Evolutionary conservation across 1,140 invertebrate genomes (phyloP).

Genomic region (Oreohelix idahoensis): DNA sequence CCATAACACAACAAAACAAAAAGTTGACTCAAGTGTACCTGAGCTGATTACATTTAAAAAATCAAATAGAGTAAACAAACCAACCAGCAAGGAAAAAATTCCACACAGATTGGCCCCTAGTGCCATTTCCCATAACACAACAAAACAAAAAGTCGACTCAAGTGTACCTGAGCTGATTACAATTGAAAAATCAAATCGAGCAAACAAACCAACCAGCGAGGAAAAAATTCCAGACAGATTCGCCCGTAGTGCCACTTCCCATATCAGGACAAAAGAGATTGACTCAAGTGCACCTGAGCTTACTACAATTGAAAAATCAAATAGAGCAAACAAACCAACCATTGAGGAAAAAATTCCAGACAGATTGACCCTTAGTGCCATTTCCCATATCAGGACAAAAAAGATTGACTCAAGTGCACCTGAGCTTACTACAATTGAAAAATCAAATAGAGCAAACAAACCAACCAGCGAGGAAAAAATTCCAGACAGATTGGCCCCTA

Average conservation of each 20-base stretch:
- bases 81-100: too few species aligned
- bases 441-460: neutral
- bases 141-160: neutral
- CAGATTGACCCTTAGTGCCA: neutral
- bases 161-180: neutral
- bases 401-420: neutral
- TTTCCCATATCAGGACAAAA: neutral
- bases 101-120: too few species aligned
- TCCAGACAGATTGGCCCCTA: too few species aligned
- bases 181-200: neutral
- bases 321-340: neutral
- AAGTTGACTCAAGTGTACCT: neutral
- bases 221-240: too few species aligned
- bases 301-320: neutral
- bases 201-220: neutral
- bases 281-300: neutral
- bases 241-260: neutral
- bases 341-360: too few species aligned
- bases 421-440: neutral
- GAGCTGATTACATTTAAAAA: neutral
- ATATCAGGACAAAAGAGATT: neutral
- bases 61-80: neutral
- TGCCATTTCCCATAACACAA: neutral
- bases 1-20: neutral
- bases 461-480: too few species aligned